phyloP scores from a whole-genome alignment of 2,113 vertebrate species.

The Prunella fulvescens region DNA sequence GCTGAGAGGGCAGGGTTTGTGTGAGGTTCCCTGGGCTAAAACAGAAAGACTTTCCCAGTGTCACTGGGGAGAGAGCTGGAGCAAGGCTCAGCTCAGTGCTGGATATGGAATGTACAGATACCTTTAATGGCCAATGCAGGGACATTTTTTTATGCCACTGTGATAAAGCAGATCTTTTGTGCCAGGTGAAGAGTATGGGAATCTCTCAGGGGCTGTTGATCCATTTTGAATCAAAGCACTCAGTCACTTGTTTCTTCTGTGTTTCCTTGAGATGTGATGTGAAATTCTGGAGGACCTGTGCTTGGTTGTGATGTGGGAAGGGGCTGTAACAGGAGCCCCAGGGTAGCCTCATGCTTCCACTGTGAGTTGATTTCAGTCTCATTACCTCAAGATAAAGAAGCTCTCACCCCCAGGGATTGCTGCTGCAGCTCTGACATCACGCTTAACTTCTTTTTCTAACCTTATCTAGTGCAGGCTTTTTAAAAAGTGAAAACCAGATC shows the following conservation, averaged over 20 bases:
- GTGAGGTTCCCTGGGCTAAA: not conserved
- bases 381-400: not conserved
- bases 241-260: not conserved
- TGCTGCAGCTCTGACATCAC: conserved; percentile 42
- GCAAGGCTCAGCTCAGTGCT: not conserved
- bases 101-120: not conserved
- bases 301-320: not conserved
- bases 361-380: not conserved
- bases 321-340: not conserved
- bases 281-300: not conserved
- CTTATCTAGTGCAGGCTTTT: not conserved
- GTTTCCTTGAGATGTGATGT: not conserved
- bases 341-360: not conserved
- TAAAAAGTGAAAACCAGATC: conserved; percentile 56
- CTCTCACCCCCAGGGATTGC: not conserved
- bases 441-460: conserved; percentile 39
- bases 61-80: not conserved
- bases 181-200: not conserved
- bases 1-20: not conserved
- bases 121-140: not conserved
- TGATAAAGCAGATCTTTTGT: not conserved
- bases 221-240: not conserved
- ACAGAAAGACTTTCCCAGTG: not conserved
- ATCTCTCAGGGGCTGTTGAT: not conserved
- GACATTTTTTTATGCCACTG: not conserved